phyloP scores from a whole-genome alignment of 2,888 invertebrate genomes.

The Pyralis farinalis region DNA sequence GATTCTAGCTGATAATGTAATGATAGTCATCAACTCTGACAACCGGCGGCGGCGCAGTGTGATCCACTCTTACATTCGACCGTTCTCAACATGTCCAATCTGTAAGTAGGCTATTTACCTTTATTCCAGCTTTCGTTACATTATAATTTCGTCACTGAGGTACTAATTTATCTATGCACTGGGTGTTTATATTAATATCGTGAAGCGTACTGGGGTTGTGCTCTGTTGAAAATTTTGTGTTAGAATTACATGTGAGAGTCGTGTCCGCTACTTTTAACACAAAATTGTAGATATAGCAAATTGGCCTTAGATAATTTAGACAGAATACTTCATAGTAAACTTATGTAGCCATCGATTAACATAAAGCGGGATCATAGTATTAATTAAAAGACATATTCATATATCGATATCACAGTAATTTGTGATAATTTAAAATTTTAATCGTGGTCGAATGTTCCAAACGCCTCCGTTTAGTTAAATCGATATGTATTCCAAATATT shows the following conservation, averaged over 20 bases:
- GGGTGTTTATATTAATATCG: constrained; percentile 60
- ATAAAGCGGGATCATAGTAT: constrained; percentile 66
- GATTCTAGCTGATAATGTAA: too few relatives aligned
- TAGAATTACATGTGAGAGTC: constrained; percentile 28
- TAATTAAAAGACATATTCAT: constrained; percentile 64
- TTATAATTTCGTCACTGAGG: constrained; percentile 56
- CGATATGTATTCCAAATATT: too few relatives aligned
- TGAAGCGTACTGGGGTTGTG: constrained; percentile 52
- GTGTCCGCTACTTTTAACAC: constrained; percentile 45
- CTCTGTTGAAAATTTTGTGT: constrained; percentile 70
- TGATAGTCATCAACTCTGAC: too few relatives aligned
- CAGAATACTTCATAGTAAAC: constrained; percentile 52
- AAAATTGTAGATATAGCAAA: constrained; percentile 74
- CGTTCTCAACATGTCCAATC: not conserved
- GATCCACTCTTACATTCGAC: not conserved
- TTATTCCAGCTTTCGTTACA: constrained; percentile 62
- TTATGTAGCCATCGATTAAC: constrained; percentile 48
- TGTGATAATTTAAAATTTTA: constrained; percentile 52
- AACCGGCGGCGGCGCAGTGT: too few relatives aligned
- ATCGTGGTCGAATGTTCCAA: constrained; percentile 41
- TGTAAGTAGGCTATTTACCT: not conserved
- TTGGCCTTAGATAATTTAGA: constrained; percentile 71
- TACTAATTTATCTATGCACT: constrained; percentile 71
- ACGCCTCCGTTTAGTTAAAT: too few relatives aligned
- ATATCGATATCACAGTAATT: constrained; percentile 41